A percentile compares a stretch with the other conserved stretches of the same genome.
phyloP scores from a whole-genome alignment of 1,140 invertebrate genomes.

The Phymastichus coffea region DNA sequence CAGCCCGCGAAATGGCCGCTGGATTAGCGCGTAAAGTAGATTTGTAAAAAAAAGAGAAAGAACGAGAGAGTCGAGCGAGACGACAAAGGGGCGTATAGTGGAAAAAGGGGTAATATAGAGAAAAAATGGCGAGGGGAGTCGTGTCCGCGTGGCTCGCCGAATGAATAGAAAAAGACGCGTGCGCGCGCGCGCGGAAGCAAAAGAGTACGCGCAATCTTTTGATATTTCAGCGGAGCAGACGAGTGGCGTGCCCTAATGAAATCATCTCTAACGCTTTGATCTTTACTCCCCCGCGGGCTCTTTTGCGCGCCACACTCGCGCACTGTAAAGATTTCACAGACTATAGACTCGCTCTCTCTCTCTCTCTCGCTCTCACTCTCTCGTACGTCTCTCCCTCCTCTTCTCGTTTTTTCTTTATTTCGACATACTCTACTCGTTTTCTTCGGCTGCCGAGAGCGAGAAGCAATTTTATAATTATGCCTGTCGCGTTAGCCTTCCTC shows the following conservation, averaged over 20 bases:
- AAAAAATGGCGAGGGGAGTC: not conserved
- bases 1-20: too few relatives aligned
- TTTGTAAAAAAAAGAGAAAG: too few relatives aligned
- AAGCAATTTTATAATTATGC: constrained; percentile 42
- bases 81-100: too few relatives aligned
- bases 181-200: not conserved
- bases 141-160: not conserved
- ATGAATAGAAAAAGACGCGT: not conserved
- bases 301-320: not conserved
- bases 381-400: not conserved
- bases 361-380: constrained; percentile 17
- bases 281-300: constrained; percentile 38
- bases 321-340: constrained; percentile 4
- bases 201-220: constrained; percentile 45
- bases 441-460: constrained; percentile 30
- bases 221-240: constrained; percentile 54
- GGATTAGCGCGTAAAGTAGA: not conserved
- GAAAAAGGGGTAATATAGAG: not conserved
- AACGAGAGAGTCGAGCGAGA: not conserved
- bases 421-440: constrained; percentile 30
- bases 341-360: constrained; percentile 18
- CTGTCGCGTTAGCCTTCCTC: constrained; percentile 16
- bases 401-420: constrained; percentile 24
- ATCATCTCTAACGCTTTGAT: constrained; percentile 57
- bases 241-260: constrained; percentile 55